phyloP scores from a whole-genome alignment of 1,140 invertebrate genomes.

The Nymphalis io region DNA sequence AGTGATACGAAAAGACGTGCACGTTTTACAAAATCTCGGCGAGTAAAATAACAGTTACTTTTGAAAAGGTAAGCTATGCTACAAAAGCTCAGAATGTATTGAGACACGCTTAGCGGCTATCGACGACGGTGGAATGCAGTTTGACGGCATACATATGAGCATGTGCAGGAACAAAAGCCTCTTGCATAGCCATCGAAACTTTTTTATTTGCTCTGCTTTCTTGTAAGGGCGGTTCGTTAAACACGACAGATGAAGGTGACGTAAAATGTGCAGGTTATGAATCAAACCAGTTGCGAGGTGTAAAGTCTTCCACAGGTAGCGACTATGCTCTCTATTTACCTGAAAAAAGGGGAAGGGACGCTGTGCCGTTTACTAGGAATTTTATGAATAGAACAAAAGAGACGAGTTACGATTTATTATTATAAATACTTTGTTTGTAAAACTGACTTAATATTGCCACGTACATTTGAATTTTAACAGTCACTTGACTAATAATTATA shows the following conservation, averaged over 20 bases:
- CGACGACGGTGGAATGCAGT: conserved; percentile 76
- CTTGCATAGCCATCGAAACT: conserved; percentile 67
- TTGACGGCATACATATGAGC: conserved; percentile 73
- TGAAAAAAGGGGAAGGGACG: conserved; percentile 59
- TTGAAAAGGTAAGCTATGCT: conserved; percentile 77
- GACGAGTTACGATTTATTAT: conserved; percentile 24
- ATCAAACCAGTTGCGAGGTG: conserved; percentile 48
- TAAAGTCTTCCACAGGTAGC: conserved; percentile 65
- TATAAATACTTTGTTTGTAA: conserved; percentile 15
- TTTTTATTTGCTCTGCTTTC: conserved; percentile 63
- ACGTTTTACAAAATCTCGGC: conserved; percentile 57
- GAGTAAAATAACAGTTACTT: conserved; percentile 72
- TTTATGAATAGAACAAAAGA: conserved; percentile 50
- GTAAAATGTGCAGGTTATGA: conserved; percentile 44
- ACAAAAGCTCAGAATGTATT: conserved; percentile 70
- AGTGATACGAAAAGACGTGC: conserved; percentile 48
- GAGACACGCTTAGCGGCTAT: conserved; percentile 72
- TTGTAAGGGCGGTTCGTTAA: conserved; percentile 47
- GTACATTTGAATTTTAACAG: conserved; percentile 1
- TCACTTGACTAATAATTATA: not conserved
- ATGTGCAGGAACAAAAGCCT: conserved; percentile 79
- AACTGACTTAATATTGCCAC: not conserved
- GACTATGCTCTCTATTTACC: conserved; percentile 62
- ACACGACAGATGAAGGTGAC: conserved; percentile 44
- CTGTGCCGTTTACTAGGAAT: conserved; percentile 54